Evolutionary conservation across 2,113 vertebrate species (phyloP).

Genomic region (Atrichornis clamosus): DNA sequence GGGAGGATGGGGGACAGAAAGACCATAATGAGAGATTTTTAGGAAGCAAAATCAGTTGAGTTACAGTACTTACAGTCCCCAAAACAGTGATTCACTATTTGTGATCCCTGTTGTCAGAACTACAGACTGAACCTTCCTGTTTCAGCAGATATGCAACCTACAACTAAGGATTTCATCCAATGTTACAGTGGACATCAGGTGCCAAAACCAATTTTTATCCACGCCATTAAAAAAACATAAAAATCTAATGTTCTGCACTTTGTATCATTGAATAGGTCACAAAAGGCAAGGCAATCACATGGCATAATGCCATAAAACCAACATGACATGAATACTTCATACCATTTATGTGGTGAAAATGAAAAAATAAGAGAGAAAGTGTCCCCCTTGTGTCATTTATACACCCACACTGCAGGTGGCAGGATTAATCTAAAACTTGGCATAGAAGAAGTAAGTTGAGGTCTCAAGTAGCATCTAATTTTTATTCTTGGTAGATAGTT

Average conservation of each 20-base stretch:
- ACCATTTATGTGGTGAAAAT: background rate
- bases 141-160: background rate
- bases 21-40: background rate
- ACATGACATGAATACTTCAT: background rate
- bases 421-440: slow-evolving; percentile 45
- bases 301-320: background rate
- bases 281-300: background rate
- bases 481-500: slow-evolving; percentile 47
- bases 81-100: background rate
- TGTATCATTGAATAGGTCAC: background rate
- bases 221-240: background rate
- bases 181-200: background rate
- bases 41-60: background rate
- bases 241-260: background rate
- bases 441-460: slow-evolving; percentile 52
- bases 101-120: background rate
- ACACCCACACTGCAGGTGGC: background rate
- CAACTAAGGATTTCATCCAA: background rate
- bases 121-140: background rate
- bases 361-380: background rate
- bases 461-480: slow-evolving; percentile 43
- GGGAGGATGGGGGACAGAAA: background rate
- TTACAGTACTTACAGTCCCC: background rate
- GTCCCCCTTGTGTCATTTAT: background rate
- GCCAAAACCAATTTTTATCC: background rate